Evolutionary conservation across 2,113 vertebrate species (phyloP).

Genomic region (Genyomyrus donnyi): DNA sequence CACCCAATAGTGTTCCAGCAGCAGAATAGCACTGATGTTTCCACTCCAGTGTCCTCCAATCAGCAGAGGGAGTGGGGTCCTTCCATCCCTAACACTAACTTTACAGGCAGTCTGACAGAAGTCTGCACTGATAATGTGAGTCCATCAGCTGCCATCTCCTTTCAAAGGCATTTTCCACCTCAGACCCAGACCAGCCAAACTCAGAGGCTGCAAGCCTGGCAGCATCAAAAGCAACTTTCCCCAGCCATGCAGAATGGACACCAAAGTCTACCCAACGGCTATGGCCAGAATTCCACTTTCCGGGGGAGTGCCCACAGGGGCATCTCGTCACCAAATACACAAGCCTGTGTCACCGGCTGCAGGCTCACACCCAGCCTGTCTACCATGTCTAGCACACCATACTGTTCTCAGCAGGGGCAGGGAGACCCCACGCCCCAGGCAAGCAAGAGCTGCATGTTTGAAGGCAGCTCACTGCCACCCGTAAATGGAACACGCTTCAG

Average conservation of each 20-base stretch:
- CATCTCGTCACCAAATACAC: not conserved
- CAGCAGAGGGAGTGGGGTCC: constrained; percentile 24
- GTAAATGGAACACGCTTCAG: not conserved
- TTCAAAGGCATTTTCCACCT: constrained; percentile 23
- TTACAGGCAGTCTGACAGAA: not conserved
- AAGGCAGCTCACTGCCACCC: constrained; percentile 17
- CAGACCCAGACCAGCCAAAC: constrained; percentile 7
- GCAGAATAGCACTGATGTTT: constrained; percentile 14
- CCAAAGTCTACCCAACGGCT: not conserved
- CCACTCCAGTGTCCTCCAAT: not conserved
- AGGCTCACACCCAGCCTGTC: not conserved
- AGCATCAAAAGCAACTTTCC: constrained; percentile 28
- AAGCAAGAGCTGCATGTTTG: constrained; percentile 39
- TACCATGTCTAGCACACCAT: constrained; percentile 20
- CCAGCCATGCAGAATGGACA: constrained; percentile 33
- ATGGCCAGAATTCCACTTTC: not conserved
- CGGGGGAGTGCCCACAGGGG: not conserved
- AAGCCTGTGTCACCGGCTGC: not conserved
- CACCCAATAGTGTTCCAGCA: constrained; percentile 14
- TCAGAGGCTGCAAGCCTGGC: not conserved
- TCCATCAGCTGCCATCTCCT: constrained; percentile 19
- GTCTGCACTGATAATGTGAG: not conserved
- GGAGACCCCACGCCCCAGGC: constrained; percentile 9
- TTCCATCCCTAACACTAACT: constrained; percentile 37
- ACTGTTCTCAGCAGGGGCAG: constrained; percentile 29